Evolutionary conservation across 2,888 invertebrate species (phyloP).

Genomic region (Rhogogaster chlorosoma): DNA sequence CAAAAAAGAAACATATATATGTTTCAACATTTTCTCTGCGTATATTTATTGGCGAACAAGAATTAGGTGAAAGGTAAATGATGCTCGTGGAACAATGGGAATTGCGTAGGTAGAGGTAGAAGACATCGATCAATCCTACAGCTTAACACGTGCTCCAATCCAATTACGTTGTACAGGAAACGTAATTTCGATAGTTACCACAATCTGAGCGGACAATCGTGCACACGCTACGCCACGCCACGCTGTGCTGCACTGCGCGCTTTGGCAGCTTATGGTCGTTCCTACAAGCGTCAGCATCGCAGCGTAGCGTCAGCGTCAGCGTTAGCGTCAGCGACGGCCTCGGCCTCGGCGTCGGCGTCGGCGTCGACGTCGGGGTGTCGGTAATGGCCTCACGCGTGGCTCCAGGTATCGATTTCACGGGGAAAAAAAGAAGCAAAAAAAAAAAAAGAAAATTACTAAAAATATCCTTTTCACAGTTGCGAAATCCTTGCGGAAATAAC

Average conservation of each 20-base stretch:
- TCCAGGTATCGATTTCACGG: conserved; percentile 8
- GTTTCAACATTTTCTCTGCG: neutral
- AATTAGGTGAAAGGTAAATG: neutral
- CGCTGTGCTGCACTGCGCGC: conserved; percentile 43
- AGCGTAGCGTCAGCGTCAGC: conserved; percentile 13
- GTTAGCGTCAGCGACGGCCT: neutral
- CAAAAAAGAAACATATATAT: no score
- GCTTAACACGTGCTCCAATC: conserved; percentile 59
- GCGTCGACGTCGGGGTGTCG: neutral
- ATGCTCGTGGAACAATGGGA: conserved; percentile 54
- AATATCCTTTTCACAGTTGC: conserved; percentile 7
- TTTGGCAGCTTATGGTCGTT: conserved; percentile 3
- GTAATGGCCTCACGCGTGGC: conserved; percentile 24
- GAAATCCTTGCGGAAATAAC: conserved; percentile 16
- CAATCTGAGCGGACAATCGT: conserved; percentile 57
- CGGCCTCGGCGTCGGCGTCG: neutral
- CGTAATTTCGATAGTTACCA: conserved; percentile 61
- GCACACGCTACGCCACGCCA: conserved; percentile 54
- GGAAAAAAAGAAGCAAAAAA: neutral
- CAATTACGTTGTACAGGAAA: conserved; percentile 62
- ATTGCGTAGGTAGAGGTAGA: conserved; percentile 19
- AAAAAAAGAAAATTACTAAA: neutral
- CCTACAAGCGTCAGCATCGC: conserved; percentile 28
- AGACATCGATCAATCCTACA: conserved; percentile 39
- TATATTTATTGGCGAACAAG: neutral